Evolutionary conservation across 2,797 vertebrate genomes (phyloP).

Genomic region (Channa striata): DNA sequence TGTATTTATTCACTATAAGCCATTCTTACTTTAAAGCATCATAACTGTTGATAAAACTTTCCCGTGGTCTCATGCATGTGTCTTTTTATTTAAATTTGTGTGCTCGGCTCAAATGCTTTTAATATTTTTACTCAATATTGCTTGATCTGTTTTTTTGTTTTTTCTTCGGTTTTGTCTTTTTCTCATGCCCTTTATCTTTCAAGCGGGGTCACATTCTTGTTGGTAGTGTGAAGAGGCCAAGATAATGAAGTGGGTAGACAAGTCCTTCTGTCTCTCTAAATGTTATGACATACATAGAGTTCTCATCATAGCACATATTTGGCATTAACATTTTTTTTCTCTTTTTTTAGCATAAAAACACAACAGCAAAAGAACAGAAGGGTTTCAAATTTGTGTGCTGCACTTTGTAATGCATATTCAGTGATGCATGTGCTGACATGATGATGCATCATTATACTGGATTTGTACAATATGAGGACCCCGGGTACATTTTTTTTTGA

Average conservation of each 20-base stretch:
- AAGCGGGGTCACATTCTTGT: conserved; percentile 19
- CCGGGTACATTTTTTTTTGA: conserved; percentile 32
- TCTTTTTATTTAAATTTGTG: background rate
- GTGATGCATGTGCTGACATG: conserved; percentile 3
- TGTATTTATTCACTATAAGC: background rate
- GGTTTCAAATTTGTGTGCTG: background rate
- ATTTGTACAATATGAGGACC: conserved; percentile 16
- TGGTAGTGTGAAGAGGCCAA: background rate
- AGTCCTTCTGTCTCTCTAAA: conserved; percentile 38
- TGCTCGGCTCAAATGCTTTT: background rate
- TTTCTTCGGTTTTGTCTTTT: background rate
- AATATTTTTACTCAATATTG: background rate
- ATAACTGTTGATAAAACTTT: too few relatives aligned
- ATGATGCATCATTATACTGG: conserved; percentile 11
- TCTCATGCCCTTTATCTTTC: background rate
- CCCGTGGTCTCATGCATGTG: background rate
- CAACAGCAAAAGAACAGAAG: background rate
- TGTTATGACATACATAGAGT: conserved; percentile 16
- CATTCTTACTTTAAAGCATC: background rate
- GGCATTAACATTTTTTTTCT: background rate
- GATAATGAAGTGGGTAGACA: conserved; percentile 22
- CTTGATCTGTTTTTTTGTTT: background rate
- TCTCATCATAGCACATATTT: conserved; percentile 8
- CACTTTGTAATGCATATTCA: background rate
- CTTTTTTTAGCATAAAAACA: too few relatives aligned